Base-by-base conservation (phyloP, 2,797 vertebrate genomes). In the Catamblyrhynchus diadema region DNA sequence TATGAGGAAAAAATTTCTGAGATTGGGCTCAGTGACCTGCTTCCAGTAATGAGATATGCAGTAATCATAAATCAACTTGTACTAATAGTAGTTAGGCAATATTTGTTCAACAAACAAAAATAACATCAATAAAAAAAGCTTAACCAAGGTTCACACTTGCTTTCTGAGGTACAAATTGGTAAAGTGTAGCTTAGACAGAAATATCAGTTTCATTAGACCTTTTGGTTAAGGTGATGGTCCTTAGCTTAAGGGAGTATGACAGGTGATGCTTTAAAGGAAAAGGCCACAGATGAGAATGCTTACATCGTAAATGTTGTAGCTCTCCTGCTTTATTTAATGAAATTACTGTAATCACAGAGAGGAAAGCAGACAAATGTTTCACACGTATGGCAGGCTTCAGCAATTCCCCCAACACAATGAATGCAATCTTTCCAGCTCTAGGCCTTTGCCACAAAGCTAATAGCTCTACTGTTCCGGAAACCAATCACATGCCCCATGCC, bases 371-470 rank as follows among this genome's bases (percentile, higher is more conserved):
- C 51, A 90, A 95, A 93, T 84, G 62, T 88, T 84, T 79, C 74
- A 90, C 51, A 59, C 66, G 81, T 66, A 93, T 66, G 92, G 82
- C 70, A 90, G 57, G 66, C 83, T 94, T 90, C 88, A 75, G 50
- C 88, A 83, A 88, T 95, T 91, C 54, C 37, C 70, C 51, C 66
- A 86, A 60, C 59, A 81, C 93, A 94, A 66, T 72, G 73, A 93
- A 62, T 17, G 35, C 65, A 93, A 28, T 80, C 56, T 93, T 94
- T 95, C 90, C 95, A 95, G 77, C 90, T 94, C 88, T 75, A 94
- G 92, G 90, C 77, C 80, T 95, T 72, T 84, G 83, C 92, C 92
- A 88, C 88, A 90, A 91, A 84, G 62, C 91, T 70, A 94, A 75
- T 62, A 88, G 87, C 77, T 94, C 72, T 57, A 6, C 80, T 93